Base-by-base conservation (phyloP, 2,113 vertebrate genomes). In the Casuarius casuarius region DNA sequence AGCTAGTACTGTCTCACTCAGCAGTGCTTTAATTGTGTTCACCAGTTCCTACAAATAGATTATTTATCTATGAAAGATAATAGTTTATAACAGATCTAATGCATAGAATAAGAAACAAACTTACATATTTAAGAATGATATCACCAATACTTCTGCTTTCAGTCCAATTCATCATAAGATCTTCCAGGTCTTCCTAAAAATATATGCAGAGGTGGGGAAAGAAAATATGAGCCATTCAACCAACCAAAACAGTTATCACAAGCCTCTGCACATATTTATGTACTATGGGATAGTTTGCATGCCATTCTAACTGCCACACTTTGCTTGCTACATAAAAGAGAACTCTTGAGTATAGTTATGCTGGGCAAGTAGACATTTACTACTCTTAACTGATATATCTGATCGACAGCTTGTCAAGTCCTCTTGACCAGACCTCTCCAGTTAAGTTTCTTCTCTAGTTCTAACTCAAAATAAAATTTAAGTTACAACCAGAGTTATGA, bases 81-180 rank as follows among this genome's bases (percentile, higher is more conserved):
- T 8, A 56, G 23, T 19, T 51, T 58, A 42, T 25, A 54, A 70
- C 19, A 68, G 31, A 12, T 72, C 21, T 44, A 73, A 61, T 6
- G 6, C 12, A 72, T 44, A 63, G 81, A 95, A 74, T 84, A 54
- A 72, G 3, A 82, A 75, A 33, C 19, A 62, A 74, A 98, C 99
- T 99, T 97, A 99, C 99, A 92, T 99, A 99, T 99, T 99, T 99
- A 66, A 99, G 98, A 95, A 99, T 98, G 79, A 99, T 97, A 90
- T 99, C 98, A 87, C 99, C 99, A 76, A 99, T 99, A 78, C 99
- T 99, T 97, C 94, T 98, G 92, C 98, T 98, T 92, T 99, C 99
- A 56, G 98, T 98, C 99, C 99, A 99, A 71, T 99, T 99, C 80
- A 98, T 97, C 97, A 99, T 99, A 72, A 99, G 98, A 65, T 99